A percentile compares a stretch with the other conserved stretches of the same genome.
Conservation (phyloP, 2,113 vertebrate genomes). For the Zapornia atra region DNA sequence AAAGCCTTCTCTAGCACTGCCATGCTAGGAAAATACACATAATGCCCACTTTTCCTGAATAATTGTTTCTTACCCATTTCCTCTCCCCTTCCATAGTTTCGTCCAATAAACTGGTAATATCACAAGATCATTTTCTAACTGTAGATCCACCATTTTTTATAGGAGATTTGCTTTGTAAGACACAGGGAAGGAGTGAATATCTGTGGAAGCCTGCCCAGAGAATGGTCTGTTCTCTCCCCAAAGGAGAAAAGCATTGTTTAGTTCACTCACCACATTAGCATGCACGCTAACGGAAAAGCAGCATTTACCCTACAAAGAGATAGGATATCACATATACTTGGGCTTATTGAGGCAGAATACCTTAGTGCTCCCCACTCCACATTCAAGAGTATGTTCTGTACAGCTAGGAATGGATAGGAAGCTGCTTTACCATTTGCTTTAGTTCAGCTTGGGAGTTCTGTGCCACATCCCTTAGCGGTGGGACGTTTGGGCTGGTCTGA, state of each 20-base stretch:
- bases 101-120: not conserved
- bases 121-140: not conserved
- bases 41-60: not conserved
- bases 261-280: not conserved
- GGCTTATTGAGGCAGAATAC: not conserved
- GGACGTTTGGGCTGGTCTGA: not conserved
- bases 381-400: rapidly evolving
- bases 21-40: not conserved
- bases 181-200: not conserved
- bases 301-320: not conserved
- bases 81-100: not conserved
- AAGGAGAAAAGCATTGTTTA: not conserved
- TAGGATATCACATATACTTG: not conserved
- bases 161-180: not conserved
- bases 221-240: not conserved
- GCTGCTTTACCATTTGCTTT: not conserved
- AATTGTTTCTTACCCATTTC: not conserved
- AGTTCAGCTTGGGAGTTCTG: not conserved
- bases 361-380: not conserved
- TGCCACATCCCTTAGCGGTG: not conserved
- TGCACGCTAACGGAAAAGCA: not conserved
- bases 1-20: not conserved
- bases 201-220: not conserved
- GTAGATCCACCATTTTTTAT: not conserved
- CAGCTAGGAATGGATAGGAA: not conserved